Conservation (phyloP, 2,888 invertebrate species). For the Asteroscopus sphinx region DNA sequence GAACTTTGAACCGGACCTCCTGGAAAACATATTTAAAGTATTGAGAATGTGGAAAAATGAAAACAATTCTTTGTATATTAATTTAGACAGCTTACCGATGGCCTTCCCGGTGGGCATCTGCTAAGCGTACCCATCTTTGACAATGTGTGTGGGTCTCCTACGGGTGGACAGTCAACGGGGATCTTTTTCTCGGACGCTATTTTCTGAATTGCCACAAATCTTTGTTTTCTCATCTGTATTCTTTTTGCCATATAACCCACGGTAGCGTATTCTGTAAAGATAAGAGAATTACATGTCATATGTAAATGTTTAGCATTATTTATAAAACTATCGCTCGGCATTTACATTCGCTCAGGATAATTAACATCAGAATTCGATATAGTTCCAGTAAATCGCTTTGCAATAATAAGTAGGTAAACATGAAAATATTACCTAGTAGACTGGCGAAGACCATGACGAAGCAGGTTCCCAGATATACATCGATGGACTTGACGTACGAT, state of each 20-base stretch:
- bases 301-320: conserved; percentile 21
- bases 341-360: conserved; percentile 40
- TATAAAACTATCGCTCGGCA: conserved; percentile 17
- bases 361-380: conserved; percentile 17
- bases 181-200: conserved; percentile 97
- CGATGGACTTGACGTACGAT: conserved; percentile 99
- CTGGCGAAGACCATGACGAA: conserved; percentile 99
- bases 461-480: conserved; percentile 98
- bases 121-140: conserved; percentile 95
- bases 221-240: conserved; percentile 98
- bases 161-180: conserved; percentile 93
- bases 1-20: conserved; percentile 98
- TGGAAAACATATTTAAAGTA: conserved; percentile 80
- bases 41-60: conserved; percentile 6
- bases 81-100: conserved; percentile 79
- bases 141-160: conserved; percentile 92
- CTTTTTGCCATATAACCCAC: conserved; percentile 99
- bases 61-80: not conserved
- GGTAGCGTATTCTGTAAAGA: conserved; percentile 97
- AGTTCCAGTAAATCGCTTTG: conserved; percentile 40
- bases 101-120: conserved; percentile 87
- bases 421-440: conserved; percentile 93
- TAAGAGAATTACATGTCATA: conserved; percentile 59
- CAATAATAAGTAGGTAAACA: conserved; percentile 37
- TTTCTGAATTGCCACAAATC: conserved; percentile 97